phyloP scores from a whole-genome alignment of 2,888 invertebrate species.

The Agonopterix heracliana region DNA sequence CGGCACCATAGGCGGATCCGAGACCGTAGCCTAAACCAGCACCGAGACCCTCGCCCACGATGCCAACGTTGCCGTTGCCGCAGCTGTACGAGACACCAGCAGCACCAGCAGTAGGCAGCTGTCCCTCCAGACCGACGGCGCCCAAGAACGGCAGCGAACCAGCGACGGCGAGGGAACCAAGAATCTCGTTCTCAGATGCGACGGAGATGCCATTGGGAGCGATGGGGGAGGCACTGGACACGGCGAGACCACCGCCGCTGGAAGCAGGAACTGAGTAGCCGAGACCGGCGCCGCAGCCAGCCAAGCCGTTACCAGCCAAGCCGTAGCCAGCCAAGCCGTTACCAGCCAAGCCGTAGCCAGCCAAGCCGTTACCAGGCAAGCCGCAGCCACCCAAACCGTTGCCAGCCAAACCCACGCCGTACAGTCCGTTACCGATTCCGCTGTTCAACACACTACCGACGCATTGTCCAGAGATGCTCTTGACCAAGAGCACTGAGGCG shows the following conservation, averaged over 20 bases:
- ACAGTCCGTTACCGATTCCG: conserved; percentile 1
- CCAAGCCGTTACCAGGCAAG: neutral
- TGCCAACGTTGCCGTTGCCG: conserved; percentile 31
- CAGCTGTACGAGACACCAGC: conserved; percentile 37
- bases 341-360: conserved; percentile 1
- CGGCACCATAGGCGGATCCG: conserved; percentile 10
- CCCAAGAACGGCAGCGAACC: conserved; percentile 23
- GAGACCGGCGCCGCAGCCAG: neutral
- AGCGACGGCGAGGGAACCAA: conserved; percentile 16
- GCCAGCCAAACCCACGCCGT: conserved; percentile 5
- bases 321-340: conserved; percentile 6
- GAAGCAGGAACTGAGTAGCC: neutral
- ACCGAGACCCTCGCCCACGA: conserved; percentile 25
- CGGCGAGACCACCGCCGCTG: conserved; percentile 16
- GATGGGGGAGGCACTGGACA: conserved; percentile 24
- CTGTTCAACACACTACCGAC: neutral
- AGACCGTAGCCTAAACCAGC: neutral
- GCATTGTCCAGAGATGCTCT: conserved; percentile 3
- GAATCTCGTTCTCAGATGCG: conserved; percentile 19
- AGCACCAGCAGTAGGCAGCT: conserved; percentile 33
- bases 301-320: conserved; percentile 1
- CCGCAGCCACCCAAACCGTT: neutral
- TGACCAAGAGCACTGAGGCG: conserved; percentile 22
- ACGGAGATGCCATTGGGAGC: conserved; percentile 15
- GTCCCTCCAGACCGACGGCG: conserved; percentile 29